Evolutionary conservation across 2,797 vertebrate species (phyloP).

Genomic region (Chelon auratus): DNA sequence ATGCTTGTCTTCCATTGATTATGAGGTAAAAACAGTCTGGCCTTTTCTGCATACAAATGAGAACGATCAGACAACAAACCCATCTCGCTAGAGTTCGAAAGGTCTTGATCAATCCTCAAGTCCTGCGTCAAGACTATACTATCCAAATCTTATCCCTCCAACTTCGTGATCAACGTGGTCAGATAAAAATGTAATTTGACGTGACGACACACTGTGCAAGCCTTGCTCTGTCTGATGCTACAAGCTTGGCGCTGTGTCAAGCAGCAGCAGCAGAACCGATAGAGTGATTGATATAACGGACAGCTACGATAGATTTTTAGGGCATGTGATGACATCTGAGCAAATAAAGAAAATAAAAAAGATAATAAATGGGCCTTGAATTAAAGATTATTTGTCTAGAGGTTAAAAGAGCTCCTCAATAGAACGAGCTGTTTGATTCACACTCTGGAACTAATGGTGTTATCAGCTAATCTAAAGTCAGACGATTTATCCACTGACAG

Average conservation of each 20-base stretch:
- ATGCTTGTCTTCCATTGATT: slow-evolving; percentile 6
- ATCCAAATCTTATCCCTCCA: background rate
- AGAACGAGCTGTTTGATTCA: slow-evolving; percentile 11
- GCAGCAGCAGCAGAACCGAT: background rate
- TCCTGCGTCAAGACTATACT: background rate
- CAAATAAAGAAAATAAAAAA: slow-evolving; percentile 15
- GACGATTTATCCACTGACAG: slow-evolving; percentile 6
- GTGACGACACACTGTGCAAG: background rate
- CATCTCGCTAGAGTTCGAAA: background rate
- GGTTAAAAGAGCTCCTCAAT: background rate
- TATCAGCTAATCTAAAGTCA: slow-evolving; percentile 24
- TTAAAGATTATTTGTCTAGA: background rate
- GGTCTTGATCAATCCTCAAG: background rate
- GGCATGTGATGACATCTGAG: slow-evolving; percentile 4
- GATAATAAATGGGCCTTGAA: background rate
- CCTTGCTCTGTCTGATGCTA: background rate
- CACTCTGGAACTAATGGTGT: slow-evolving; percentile 1
- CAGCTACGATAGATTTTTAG: background rate
- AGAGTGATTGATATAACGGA: background rate
- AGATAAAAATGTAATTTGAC: background rate
- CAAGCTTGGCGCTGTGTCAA: background rate
- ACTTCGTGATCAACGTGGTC: background rate
- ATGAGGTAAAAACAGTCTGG: slow-evolving; percentile 1
- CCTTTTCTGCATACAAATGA: slow-evolving; percentile 6
- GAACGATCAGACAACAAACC: background rate